Evolutionary conservation across 2,113 vertebrate species (phyloP).

Genomic region (Ailurus styani): DNA sequence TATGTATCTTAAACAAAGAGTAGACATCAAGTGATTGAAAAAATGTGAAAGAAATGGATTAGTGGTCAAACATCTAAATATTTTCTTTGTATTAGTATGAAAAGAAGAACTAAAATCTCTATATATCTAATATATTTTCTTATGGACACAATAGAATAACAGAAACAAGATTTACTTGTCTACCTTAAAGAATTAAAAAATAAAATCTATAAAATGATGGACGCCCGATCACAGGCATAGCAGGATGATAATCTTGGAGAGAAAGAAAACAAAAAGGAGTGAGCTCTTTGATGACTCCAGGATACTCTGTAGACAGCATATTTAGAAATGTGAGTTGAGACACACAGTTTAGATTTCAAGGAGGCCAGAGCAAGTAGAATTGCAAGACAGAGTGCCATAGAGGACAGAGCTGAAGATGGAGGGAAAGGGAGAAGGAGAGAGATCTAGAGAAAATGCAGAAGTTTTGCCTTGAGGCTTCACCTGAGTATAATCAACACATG

Average conservation of each 20-base stretch:
- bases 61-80: background rate
- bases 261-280: background rate
- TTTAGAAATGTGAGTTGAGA: background rate
- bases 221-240: background rate
- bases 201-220: background rate
- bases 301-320: background rate
- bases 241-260: background rate
- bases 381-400: background rate
- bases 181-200: background rate
- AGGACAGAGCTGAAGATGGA: background rate
- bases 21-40: background rate
- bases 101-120: background rate
- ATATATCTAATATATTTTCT: background rate
- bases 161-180: background rate
- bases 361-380: background rate
- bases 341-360: background rate
- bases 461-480: background rate
- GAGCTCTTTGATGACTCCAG: background rate
- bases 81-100: background rate
- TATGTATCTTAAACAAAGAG: background rate
- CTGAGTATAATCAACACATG: background rate
- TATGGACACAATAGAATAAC: background rate
- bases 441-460: background rate
- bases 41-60: background rate
- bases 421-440: background rate